These are phyloP conservation scores for Conchocele bisecta DNA, from an alignment of 2,888 invertebrate genomes.

Conservation along the genomic window DNA sequence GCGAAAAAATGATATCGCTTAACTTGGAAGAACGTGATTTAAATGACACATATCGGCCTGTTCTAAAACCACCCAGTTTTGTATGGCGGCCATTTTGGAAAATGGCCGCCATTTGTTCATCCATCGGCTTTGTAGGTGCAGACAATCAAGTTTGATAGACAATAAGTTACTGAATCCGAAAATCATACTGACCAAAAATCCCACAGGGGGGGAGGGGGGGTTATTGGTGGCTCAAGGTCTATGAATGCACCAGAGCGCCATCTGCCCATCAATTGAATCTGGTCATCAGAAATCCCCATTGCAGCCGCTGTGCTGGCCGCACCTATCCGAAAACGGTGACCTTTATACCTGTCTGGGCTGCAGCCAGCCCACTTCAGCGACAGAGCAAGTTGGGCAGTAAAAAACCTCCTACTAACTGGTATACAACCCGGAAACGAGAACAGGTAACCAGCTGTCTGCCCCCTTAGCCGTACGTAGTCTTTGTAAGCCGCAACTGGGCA, in stretches of 20 bases:
- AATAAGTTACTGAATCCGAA: too few species aligned
- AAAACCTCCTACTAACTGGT: neutral
- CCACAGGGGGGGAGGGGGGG: too few species aligned
- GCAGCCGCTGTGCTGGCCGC: neutral
- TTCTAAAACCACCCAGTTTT: too few species aligned
- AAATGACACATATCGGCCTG: too few species aligned
- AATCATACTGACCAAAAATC: too few species aligned
- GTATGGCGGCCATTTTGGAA: too few species aligned
- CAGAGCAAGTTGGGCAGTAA: neutral
- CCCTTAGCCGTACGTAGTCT: neutral
- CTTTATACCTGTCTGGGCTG: neutral
- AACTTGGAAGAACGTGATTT: too few species aligned
- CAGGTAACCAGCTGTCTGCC: neutral
- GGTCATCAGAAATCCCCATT: neutral
- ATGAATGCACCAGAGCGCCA: slow-evolving; percentile 8
- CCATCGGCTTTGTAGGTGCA: too few species aligned
- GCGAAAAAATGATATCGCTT: too few species aligned
- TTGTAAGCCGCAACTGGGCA: slow-evolving; percentile 4
- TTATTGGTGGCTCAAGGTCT: too few species aligned
- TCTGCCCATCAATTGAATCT: slow-evolving; percentile 3
- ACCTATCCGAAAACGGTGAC: slow-evolving; percentile 1
- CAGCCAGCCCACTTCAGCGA: neutral
- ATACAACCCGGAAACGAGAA: neutral
- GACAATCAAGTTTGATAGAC: too few species aligned
- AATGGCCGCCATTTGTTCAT: too few species aligned